These are phyloP conservation scores for Alsophila aescularia DNA, from an alignment of 2,888 invertebrate species.

Conservation along the genomic window DNA sequence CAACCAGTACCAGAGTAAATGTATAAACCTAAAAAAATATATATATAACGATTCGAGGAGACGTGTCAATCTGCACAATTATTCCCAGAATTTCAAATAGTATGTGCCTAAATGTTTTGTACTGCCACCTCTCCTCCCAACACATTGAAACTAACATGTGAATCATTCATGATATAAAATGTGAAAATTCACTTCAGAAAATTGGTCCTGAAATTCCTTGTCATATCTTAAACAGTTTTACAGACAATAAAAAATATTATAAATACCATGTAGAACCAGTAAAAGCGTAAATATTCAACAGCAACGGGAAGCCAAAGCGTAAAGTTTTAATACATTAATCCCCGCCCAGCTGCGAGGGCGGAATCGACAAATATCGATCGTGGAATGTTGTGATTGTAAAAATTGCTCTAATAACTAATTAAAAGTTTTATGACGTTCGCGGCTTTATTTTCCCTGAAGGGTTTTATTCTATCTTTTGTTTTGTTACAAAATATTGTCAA, in stretches of 20 bases:
- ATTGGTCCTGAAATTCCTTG: too few species aligned
- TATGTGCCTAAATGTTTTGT: too few species aligned
- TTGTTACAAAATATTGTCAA: slow-evolving; percentile 6
- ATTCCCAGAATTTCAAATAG: too few species aligned
- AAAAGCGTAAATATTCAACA: slow-evolving; percentile 41
- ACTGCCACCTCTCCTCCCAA: too few species aligned
- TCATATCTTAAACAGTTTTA: too few species aligned
- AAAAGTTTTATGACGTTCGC: slow-evolving; percentile 51
- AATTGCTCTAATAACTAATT: slow-evolving; percentile 48
- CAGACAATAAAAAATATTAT: slow-evolving; percentile 7
- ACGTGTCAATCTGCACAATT: too few species aligned
- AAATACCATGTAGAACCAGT: slow-evolving; percentile 22
- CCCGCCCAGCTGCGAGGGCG: slow-evolving; percentile 30
- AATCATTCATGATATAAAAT: too few species aligned
- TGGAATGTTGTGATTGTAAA: slow-evolving; percentile 43
- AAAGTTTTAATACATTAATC: slow-evolving; percentile 47
- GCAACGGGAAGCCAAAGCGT: slow-evolving; percentile 31
- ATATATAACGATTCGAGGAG: too few species aligned
- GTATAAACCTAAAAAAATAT: too few species aligned
- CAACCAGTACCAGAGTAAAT: too few species aligned
- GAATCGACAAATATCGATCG: slow-evolving; percentile 41
- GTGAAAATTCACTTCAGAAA: too few species aligned
- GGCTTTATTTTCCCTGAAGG: slow-evolving; percentile 41
- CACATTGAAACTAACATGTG: too few species aligned
- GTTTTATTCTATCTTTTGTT: slow-evolving; percentile 17